phyloP scores from a whole-genome alignment of 2,888 invertebrate species.

The Candidula unifasciata region DNA sequence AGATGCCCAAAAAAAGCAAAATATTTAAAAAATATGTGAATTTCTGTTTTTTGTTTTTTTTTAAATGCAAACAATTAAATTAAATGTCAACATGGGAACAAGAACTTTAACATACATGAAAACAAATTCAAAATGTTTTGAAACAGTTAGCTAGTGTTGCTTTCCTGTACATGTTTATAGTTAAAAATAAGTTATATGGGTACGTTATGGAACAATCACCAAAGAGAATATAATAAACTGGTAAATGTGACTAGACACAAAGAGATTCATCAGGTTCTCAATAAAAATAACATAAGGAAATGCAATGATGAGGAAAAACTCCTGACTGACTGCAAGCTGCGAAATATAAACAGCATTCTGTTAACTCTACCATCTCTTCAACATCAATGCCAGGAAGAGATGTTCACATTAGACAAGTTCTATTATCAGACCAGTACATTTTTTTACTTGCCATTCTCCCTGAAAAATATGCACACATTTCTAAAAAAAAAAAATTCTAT shows the following conservation, averaged over 20 bases:
- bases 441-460: not conserved
- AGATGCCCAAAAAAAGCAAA: conserved; percentile 16
- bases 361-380: too few relatives aligned
- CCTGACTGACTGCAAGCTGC: too few relatives aligned
- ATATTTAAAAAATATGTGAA: conserved; percentile 25
- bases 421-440: too few relatives aligned
- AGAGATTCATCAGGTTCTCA: conserved; percentile 19
- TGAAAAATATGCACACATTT: not conserved
- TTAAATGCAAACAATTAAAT: conserved; percentile 22
- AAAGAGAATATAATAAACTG: not conserved
- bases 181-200: not conserved
- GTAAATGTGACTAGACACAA: conserved; percentile 36
- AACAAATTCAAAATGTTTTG: conserved; percentile 14
- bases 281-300: not conserved
- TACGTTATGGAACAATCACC: not conserved
- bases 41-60: not conserved
- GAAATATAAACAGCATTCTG: not conserved
- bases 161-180: not conserved
- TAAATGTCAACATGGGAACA: conserved; percentile 30
- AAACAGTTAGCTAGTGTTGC: not conserved
- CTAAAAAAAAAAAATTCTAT: not conserved
- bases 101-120: conserved; percentile 22
- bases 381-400: too few relatives aligned
- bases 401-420: too few relatives aligned
- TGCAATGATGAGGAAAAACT: too few relatives aligned